Percentiles rank a stretch among this genome's conserved stretches.
phyloP scores from a whole-genome alignment of 1,140 invertebrate genomes.

The Drosophila kepulauana region DNA sequence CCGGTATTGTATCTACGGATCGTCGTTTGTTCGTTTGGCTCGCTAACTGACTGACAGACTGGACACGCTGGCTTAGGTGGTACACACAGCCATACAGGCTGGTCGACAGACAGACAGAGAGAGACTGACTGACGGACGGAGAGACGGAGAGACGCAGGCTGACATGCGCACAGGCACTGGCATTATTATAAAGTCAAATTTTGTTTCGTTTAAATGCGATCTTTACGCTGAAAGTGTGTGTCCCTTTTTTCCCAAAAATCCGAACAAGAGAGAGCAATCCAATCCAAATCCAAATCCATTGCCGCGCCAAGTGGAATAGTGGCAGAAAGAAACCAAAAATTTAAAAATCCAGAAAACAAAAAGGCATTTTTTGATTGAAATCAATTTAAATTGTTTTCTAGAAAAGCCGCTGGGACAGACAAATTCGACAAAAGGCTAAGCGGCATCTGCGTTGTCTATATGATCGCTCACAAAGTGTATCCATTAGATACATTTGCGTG shows the following conservation, averaged over 20 bases:
- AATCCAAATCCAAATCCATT: slow-evolving; percentile 32
- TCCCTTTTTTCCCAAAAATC: slow-evolving; percentile 70
- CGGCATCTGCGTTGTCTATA: slow-evolving; percentile 31
- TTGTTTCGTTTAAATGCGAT: slow-evolving; percentile 83
- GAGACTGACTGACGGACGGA: slow-evolving; percentile 21
- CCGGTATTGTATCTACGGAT: slow-evolving; percentile 81
- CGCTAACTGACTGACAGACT: slow-evolving; percentile 50
- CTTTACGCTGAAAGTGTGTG: slow-evolving; percentile 83
- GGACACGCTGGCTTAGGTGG: slow-evolving; percentile 54
- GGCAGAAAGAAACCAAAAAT: slow-evolving; percentile 50
- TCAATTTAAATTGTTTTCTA: slow-evolving; percentile 84
- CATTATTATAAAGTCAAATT: slow-evolving; percentile 84
- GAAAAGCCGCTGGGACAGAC: slow-evolving; percentile 63
- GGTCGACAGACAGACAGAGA: slow-evolving; percentile 2
- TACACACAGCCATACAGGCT: slow-evolving; percentile 14
- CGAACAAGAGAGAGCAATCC: slow-evolving; percentile 56
- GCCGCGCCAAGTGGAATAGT: slow-evolving; percentile 60
- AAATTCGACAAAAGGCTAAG: slow-evolving; percentile 55
- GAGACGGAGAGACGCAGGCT: slow-evolving; percentile 26
- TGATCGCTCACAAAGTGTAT: slow-evolving; percentile 51
- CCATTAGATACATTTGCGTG: slow-evolving; percentile 63
- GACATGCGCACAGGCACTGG: slow-evolving; percentile 58
- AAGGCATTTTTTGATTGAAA: slow-evolving; percentile 80
- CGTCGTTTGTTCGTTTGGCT: slow-evolving; percentile 64
- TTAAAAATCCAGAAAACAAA: slow-evolving; percentile 75